Conservation (phyloP, 2,888 invertebrate species). For the Ophioninae sp. region DNA sequence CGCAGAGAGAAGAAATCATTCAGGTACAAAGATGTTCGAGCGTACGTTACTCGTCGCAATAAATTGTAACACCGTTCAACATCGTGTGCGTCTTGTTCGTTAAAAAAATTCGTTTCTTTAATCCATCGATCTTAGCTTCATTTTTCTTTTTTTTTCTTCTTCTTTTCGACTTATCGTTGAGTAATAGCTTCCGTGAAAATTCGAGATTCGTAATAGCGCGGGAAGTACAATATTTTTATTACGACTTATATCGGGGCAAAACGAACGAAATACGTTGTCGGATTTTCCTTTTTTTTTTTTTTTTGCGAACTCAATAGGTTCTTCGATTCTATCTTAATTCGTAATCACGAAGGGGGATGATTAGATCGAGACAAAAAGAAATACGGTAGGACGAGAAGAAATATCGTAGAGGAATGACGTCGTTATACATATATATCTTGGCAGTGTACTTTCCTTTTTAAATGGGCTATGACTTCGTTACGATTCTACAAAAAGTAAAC, state of each 20-base stretch:
- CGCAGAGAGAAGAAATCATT: constrained; percentile 43
- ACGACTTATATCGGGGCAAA: constrained; percentile 12
- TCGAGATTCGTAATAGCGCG: constrained; percentile 43
- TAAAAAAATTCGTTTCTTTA: constrained; percentile 60
- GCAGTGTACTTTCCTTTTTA: constrained; percentile 47
- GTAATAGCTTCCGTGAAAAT: constrained; percentile 48
- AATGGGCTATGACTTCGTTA: constrained; percentile 12
- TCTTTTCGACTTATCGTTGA: constrained; percentile 49
- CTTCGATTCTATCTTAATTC: constrained; percentile 33
- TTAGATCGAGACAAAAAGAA: background rate
- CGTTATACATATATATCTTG: constrained; percentile 28
- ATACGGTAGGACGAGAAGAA: constrained; percentile 24
- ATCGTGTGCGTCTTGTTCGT: constrained; percentile 32
- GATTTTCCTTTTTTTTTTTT: background rate
- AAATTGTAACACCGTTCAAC: constrained; percentile 40
- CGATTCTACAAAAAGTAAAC: constrained; percentile 4
- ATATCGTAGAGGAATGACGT: constrained; percentile 24
- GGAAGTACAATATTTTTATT: constrained; percentile 27
- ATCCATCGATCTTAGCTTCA: constrained; percentile 56
- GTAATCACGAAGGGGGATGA: constrained; percentile 34
- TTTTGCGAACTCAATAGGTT: background rate
- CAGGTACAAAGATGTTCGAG: constrained; percentile 41
- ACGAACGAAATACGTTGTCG: constrained; percentile 11
- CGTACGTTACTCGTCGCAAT: constrained; percentile 22
- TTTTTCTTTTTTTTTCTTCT: too few relatives aligned